These are phyloP conservation scores for Rhingia campestris DNA, from an alignment of 2,888 invertebrate species.

Conservation along the genomic window DNA sequence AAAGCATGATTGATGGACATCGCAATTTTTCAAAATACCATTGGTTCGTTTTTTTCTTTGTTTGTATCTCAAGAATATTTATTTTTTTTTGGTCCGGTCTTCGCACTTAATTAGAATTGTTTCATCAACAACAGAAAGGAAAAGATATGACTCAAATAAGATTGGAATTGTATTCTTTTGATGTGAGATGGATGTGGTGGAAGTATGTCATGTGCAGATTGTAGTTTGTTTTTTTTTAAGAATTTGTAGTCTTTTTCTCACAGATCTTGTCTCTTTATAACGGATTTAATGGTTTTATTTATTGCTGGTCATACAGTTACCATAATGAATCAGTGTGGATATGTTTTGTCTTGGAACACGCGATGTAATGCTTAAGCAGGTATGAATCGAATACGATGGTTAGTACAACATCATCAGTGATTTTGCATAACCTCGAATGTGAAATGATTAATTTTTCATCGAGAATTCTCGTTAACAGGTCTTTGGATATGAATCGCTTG, in stretches of 20 bases:
- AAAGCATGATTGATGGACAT: conserved; percentile 61
- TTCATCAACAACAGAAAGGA: conserved; percentile 20
- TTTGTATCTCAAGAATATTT: not conserved
- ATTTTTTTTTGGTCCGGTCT: conserved; percentile 16
- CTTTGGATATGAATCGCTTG: not conserved
- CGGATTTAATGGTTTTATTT: too few relatives aligned
- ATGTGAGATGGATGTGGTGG: not conserved
- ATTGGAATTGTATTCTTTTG: not conserved
- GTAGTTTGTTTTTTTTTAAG: too few relatives aligned
- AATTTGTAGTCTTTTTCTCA: conserved; percentile 22
- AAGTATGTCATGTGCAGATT: conserved; percentile 34
- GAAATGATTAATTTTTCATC: conserved; percentile 47
- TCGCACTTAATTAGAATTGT: conserved; percentile 35
- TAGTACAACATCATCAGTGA: too few relatives aligned
- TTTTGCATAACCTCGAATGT: conserved; percentile 24
- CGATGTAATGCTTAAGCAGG: conserved; percentile 15
- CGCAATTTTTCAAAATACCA: conserved; percentile 40
- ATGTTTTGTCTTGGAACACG: too few relatives aligned
- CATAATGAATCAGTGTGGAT: too few relatives aligned
- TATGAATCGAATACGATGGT: not conserved
- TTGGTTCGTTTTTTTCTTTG: not conserved
- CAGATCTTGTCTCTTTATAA: too few relatives aligned
- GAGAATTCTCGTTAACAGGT: not conserved
- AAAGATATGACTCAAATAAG: not conserved
- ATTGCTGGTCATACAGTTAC: too few relatives aligned